Evolutionary conservation across 1,140 invertebrate genomes (phyloP).

Genomic region (Halotydeus destructor): DNA sequence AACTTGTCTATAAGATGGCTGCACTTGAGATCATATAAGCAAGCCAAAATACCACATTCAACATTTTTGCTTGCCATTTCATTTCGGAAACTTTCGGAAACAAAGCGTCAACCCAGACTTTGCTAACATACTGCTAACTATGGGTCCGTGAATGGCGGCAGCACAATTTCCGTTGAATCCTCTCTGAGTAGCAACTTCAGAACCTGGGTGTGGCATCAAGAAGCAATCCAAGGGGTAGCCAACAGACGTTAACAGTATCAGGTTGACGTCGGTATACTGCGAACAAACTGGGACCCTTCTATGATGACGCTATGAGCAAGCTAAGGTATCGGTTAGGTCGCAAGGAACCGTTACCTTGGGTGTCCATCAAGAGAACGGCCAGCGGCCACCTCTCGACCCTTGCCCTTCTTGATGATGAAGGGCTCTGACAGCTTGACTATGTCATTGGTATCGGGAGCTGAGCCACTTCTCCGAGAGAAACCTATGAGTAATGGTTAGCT

Average conservation of each 20-base stretch:
- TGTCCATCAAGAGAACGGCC: constrained; percentile 76
- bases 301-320: no score
- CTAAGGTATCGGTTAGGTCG: no score
- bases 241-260: constrained; percentile 85
- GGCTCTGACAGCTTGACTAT: constrained; percentile 88
- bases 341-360: no score
- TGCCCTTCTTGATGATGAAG: constrained; percentile 32
- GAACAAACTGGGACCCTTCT: no score
- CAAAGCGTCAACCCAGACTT: no score
- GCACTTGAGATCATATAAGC: no score
- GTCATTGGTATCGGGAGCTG: constrained; percentile 81
- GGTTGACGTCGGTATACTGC: constrained; percentile 88
- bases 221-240: constrained; percentile 82
- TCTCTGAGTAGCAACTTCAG: constrained; percentile 86
- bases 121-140: no score
- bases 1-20: no score
- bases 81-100: no score
- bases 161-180: constrained; percentile 94
- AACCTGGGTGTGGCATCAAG: constrained; percentile 93
- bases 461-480: constrained; percentile 82
- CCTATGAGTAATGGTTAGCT: constrained; percentile 17
- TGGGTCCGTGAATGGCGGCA: no score
- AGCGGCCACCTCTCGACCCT: constrained; percentile 26
- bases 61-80: no score
- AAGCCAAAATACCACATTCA: no score